Evolutionary conservation across 2,888 invertebrate genomes (phyloP).

Genomic region (Hesperia comma): DNA sequence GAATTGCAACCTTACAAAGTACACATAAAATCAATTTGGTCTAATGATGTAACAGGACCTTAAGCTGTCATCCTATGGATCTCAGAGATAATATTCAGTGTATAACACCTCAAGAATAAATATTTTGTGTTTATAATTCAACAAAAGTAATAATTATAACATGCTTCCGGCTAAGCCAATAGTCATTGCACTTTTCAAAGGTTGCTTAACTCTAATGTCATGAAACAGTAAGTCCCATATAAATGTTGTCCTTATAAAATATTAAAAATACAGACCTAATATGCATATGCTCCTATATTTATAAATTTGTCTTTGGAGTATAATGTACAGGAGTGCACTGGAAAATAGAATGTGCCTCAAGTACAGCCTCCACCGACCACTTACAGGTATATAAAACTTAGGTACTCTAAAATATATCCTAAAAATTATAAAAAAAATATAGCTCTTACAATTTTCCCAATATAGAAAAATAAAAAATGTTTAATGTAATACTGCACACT

Average conservation of each 20-base stretch:
- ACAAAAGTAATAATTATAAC: conserved; percentile 69
- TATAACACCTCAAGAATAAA: conserved; percentile 73
- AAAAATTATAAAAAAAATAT: conserved; percentile 77
- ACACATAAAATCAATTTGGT: conserved; percentile 5
- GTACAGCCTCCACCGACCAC: conserved; percentile 60
- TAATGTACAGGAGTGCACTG: conserved; percentile 60
- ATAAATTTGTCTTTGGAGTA: conserved; percentile 65
- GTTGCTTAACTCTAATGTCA: conserved; percentile 58
- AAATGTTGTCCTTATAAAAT: conserved; percentile 59
- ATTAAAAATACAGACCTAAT: conserved; percentile 56
- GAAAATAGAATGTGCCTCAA: conserved; percentile 55
- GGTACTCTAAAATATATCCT: conserved; percentile 54
- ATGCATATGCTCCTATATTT: conserved; percentile 45
- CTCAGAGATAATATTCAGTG: conserved; percentile 69
- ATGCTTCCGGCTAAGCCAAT: conserved; percentile 76
- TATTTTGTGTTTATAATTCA: conserved; percentile 61
- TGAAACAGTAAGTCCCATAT: conserved; percentile 55
- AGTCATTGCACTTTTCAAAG: conserved; percentile 75
- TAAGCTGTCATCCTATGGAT: conserved; percentile 56
- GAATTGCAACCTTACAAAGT: neutral
- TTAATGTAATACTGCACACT: conserved; percentile 80
- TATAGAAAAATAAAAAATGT: conserved; percentile 77
- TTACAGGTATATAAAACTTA: conserved; percentile 56
- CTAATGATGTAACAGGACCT: conserved; percentile 36
- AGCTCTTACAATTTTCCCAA: conserved; percentile 67